phyloP scores from a whole-genome alignment of 2,113 vertebrate species.

The Ancistrus triradiatus region DNA sequence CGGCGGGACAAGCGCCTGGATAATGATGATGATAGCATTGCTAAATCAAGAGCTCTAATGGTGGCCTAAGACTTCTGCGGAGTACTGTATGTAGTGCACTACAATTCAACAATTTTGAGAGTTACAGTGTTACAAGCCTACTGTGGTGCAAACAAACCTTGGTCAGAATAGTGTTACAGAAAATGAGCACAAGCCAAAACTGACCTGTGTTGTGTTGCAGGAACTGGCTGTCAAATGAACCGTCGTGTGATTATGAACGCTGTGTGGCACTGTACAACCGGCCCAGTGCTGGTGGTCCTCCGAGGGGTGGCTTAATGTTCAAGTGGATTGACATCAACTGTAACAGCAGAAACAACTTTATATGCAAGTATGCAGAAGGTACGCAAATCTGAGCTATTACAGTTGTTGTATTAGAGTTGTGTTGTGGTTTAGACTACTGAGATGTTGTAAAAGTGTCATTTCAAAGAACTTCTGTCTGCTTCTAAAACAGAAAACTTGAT shows the following conservation, averaged over 20 bases:
- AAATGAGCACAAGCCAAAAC: background rate
- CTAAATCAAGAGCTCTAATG: too few species aligned
- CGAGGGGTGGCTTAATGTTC: conserved; percentile 78
- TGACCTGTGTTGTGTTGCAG: conserved; percentile 58
- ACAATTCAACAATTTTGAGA: too few species aligned
- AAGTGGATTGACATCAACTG: conserved; percentile 91
- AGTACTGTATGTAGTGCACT: too few species aligned
- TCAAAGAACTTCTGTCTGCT: background rate
- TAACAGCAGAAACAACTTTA: conserved; percentile 90
- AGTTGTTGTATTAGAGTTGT: background rate
- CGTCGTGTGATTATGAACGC: conserved; percentile 84
- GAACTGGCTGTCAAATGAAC: conserved; percentile 91
- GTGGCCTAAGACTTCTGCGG: too few species aligned
- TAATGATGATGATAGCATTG: too few species aligned
- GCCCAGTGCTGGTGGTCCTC: conserved; percentile 68
- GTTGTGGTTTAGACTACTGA: too few species aligned
- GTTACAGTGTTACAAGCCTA: too few species aligned
- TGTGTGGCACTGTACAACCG: conserved; percentile 90
- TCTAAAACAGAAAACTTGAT: conserved; percentile 54
- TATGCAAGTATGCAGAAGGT: conserved; percentile 92
- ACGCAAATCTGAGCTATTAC: background rate
- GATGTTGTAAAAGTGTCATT: background rate
- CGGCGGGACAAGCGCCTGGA: too few species aligned
- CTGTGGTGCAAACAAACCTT: too few species aligned
- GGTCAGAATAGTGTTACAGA: too few species aligned